Base-by-base conservation (phyloP, 1,140 invertebrate species). In the Pseudomyrmex concolor region DNA sequence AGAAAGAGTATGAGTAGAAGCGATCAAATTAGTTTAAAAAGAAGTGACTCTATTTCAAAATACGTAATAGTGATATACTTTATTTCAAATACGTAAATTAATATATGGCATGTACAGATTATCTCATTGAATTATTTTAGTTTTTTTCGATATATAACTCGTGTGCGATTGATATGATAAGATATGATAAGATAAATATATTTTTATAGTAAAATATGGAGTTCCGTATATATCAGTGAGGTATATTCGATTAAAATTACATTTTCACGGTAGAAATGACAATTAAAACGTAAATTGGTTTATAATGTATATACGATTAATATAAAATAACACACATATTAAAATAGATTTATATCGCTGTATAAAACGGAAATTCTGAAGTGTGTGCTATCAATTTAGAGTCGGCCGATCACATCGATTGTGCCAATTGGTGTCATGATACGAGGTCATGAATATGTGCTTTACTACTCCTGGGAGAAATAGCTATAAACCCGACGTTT, bases 401-500 rank as follows among this genome's bases (percentile, higher is more conserved):
- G 13, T 19, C 25, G 25, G n/a, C 13, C 50, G 50, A 51, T 13
- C 9, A 13, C 9, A 78, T 78, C 43, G 76, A 60, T 13, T 25
- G n/a, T 13, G 19, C 7, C 55, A 19, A 78, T 57, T 22, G 51
- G 59, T 45, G 19, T 59, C 48, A 70, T 15, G 66, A 60, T 59
- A 78, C 17, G 12, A 45, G 34, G 7, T 67, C 50, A 59, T 80
- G n/a, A 71, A 59, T 60, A n/a, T 48, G 13, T 34, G 48, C 19
- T 70, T 34, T 48, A 71, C 7, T 22, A 2, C 12, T 17, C 34
- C 66, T 54, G 12, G 19, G 54, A 80, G 43, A 80, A 70, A 80
- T 45, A 22, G 15, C 7, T 48, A 7, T 50, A 71, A 80, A 60
- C 9, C 34, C 34, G 51, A 70, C 34, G 15, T 70, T 78, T 59